phyloP scores from a whole-genome alignment of 2,797 vertebrate species.

The Sitta carolinensis region DNA sequence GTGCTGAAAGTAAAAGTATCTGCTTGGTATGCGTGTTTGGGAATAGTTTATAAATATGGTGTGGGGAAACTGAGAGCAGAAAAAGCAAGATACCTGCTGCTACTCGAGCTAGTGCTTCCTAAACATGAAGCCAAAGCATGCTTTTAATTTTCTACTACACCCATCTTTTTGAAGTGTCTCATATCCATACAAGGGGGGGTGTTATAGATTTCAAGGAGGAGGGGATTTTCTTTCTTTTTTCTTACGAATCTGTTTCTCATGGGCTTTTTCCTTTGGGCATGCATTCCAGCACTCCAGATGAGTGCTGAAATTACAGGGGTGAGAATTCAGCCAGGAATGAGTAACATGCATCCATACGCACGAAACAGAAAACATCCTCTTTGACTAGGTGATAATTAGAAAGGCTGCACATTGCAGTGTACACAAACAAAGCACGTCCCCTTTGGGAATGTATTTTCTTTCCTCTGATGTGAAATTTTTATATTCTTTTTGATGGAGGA shows the following conservation, averaged over 20 bases:
- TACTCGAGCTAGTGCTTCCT: background rate
- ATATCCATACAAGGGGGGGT: background rate
- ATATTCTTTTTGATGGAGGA: background rate
- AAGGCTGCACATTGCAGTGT: background rate
- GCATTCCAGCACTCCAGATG: background rate
- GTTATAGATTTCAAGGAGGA: background rate
- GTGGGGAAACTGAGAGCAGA: conserved; percentile 43
- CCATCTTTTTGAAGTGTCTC: background rate
- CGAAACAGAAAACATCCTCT: background rate
- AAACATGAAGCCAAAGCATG: background rate
- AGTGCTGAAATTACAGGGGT: background rate
- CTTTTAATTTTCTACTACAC: conserved; percentile 9
- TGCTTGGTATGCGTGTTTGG: conserved; percentile 11
- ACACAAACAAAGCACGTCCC: background rate
- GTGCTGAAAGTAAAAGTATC: conserved; percentile 21
- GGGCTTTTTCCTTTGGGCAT: background rate
- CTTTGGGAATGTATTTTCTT: background rate
- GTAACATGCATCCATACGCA: background rate
- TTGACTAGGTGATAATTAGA: conserved; percentile 31
- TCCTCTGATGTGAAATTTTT: background rate
- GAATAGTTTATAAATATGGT: conserved; percentile 36
- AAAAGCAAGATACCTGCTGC: conserved; percentile 37
- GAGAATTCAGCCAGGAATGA: conserved; percentile 2
- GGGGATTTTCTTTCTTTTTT: background rate
- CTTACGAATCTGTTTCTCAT: background rate